A percentile compares a stretch with the other conserved stretches of the same genome.
phyloP scores from a whole-genome alignment of 2,888 invertebrate species.

The Xylota sylvarum region DNA sequence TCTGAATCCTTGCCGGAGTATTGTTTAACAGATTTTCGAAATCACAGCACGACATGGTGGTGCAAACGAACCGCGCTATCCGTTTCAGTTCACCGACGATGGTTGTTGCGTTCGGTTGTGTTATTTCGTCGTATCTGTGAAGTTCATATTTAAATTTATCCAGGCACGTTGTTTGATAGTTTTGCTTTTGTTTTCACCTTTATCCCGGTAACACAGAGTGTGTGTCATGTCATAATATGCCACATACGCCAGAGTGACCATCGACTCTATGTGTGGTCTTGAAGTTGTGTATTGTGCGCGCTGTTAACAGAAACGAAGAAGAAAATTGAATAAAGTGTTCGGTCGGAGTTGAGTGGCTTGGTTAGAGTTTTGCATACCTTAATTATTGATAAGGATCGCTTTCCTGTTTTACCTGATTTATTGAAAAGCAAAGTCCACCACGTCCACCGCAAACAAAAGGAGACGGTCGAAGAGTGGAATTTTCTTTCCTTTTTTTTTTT shows the following conservation, averaged over 20 bases:
- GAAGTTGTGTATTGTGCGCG: conserved; percentile 54
- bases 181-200: neutral
- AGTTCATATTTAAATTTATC: conserved; percentile 19
- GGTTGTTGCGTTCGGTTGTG: conserved; percentile 75
- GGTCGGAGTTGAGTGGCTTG: conserved; percentile 54
- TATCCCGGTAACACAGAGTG: conserved; percentile 3
- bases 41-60: conserved; percentile 66
- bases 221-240: conserved; percentile 35
- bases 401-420: conserved; percentile 59
- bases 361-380: conserved; percentile 72
- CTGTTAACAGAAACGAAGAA: conserved; percentile 39
- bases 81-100: conserved; percentile 73
- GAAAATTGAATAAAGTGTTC: conserved; percentile 68
- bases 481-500: neutral
- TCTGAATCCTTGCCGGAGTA: conserved; percentile 16
- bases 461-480: conserved; percentile 26
- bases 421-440: conserved; percentile 61
- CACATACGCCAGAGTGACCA: conserved; percentile 62
- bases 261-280: conserved; percentile 17
- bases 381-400: conserved; percentile 74
- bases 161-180: conserved; percentile 41
- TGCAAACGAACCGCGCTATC: conserved; percentile 54
- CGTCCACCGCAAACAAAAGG: conserved; percentile 18
- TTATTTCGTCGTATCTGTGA: conserved; percentile 35
- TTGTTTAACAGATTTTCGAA: conserved; percentile 75